Evolutionary conservation across 2,888 invertebrate genomes (phyloP).

Genomic region (Pharmacophagus antenor): DNA sequence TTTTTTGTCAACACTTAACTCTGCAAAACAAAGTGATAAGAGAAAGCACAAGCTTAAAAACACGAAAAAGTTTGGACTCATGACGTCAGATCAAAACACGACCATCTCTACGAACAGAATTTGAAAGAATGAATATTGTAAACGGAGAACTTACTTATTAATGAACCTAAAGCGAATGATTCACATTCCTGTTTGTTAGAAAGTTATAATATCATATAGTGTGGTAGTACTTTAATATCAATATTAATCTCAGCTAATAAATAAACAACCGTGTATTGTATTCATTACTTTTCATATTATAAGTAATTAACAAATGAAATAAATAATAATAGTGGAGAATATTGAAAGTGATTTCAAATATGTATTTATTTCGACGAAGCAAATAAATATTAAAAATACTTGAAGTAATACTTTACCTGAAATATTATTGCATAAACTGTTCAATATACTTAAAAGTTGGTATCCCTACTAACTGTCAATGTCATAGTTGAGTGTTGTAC

Average conservation of each 20-base stretch:
- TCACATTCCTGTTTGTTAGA: background rate
- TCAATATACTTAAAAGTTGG: background rate
- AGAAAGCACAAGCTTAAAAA: conserved; percentile 43
- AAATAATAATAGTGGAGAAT: too few relatives aligned
- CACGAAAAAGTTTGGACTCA: conserved; percentile 47
- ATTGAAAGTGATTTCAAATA: too few relatives aligned
- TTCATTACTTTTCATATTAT: too few relatives aligned
- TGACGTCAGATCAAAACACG: conserved; percentile 46
- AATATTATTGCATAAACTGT: background rate
- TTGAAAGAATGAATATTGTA: conserved; percentile 33
- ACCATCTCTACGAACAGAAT: conserved; percentile 47
- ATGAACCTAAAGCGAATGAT: background rate
- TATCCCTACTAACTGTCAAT: background rate
- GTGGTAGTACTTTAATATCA: background rate
- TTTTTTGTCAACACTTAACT: conserved; percentile 50
- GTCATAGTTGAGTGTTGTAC: background rate
- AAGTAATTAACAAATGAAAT: too few relatives aligned
- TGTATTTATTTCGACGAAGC: too few relatives aligned
- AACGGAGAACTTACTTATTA: conserved; percentile 16
- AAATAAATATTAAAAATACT: too few relatives aligned
- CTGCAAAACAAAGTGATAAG: conserved; percentile 47
- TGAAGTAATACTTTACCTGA: too few relatives aligned
- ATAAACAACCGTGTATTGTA: too few relatives aligned
- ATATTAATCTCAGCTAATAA: too few relatives aligned
- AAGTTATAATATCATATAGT: background rate